Percentiles rank a stretch among this genome's conserved stretches.
These are phyloP conservation scores for Lithosia quadra DNA, from an alignment of 2,888 invertebrate genomes.

Conservation along the genomic window DNA sequence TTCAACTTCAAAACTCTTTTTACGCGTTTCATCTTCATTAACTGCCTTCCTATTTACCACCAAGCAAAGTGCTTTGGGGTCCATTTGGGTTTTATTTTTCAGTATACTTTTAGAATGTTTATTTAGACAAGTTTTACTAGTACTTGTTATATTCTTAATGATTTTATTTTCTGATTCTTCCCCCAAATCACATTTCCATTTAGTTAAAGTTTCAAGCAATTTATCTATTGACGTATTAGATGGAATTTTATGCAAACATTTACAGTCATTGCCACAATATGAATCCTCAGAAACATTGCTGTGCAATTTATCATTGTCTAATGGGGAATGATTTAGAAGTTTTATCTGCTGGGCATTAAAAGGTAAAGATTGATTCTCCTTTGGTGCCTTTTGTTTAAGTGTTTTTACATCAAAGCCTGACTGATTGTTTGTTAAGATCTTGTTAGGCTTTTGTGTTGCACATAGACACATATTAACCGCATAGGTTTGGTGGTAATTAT, in stretches of 20 bases:
- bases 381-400: conserved; percentile 47
- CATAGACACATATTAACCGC: conserved; percentile 77
- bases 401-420: conserved; percentile 22
- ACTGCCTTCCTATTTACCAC: conserved; percentile 17
- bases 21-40: background rate
- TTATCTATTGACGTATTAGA: conserved; percentile 76
- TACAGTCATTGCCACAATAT: conserved; percentile 60
- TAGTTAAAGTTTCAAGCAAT: conserved; percentile 65
- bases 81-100: conserved; percentile 13
- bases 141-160: conserved; percentile 18
- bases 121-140: conserved; percentile 20
- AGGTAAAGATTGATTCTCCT: conserved; percentile 43
- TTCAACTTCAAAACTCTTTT: conserved; percentile 13
- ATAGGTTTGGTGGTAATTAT: conserved; percentile 60
- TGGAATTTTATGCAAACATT: conserved; percentile 75
- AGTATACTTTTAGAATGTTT: conserved; percentile 14
- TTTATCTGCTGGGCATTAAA: conserved; percentile 60
- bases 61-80: conserved; percentile 21
- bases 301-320: conserved; percentile 35
- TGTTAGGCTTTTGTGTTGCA: conserved; percentile 54
- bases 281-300: conserved; percentile 37
- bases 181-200: conserved; percentile 61
- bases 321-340: conserved; percentile 48
- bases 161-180: conserved; percentile 26
- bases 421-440: conserved; percentile 27